phyloP scores from a whole-genome alignment of 2,888 invertebrate genomes.

The Stenchaetothrips biformis region DNA sequence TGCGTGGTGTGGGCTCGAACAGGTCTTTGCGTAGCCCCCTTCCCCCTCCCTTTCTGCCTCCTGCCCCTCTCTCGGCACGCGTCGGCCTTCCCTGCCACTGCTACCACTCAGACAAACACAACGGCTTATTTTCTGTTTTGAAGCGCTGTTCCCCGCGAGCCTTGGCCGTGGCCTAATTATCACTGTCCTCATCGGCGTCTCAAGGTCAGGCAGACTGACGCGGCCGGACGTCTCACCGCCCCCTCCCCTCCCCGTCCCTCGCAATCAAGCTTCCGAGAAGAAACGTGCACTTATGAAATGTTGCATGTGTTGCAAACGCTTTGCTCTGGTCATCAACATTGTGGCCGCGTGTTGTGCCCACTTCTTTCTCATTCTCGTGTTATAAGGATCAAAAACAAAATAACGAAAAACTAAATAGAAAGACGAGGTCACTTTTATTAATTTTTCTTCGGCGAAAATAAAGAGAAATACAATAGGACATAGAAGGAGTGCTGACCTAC shows the following conservation, averaged over 20 bases:
- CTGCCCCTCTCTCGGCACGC: too few relatives aligned
- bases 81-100: not conserved
- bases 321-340: not conserved
- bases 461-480: not conserved
- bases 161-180: constrained; percentile 38
- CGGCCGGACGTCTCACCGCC: not conserved
- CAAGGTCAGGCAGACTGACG: not conserved
- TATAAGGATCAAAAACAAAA: not conserved
- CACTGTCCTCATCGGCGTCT: not conserved
- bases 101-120: not conserved
- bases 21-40: too few relatives aligned
- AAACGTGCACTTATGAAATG: constrained; percentile 8
- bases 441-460: not conserved
- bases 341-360: not conserved
- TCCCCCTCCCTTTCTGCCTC: too few relatives aligned
- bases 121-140: not conserved
- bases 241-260: constrained; percentile 7
- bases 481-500: not conserved
- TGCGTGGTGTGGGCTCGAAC: too few relatives aligned
- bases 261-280: not conserved
- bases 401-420: not conserved
- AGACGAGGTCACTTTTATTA: not conserved
- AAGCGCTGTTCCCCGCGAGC: not conserved
- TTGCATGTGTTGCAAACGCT: not conserved
- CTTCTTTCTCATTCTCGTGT: not conserved